Percentiles rank a stretch among this genome's conserved stretches.
These are phyloP conservation scores for Arctia plantaginis DNA, from an alignment of 2,888 invertebrate species.

Conservation along the genomic window DNA sequence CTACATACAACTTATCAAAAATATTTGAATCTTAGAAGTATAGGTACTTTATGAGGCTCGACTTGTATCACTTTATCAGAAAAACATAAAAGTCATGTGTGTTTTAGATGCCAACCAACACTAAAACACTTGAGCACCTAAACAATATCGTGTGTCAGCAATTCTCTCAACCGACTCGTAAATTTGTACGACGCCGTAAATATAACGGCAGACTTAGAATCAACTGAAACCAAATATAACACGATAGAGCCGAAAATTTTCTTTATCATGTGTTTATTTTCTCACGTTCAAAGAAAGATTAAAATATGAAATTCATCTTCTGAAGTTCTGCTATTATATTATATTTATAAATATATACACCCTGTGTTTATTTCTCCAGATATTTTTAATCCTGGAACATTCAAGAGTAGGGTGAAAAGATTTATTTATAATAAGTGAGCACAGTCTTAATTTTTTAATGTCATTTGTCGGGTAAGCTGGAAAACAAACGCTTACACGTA, in stretches of 20 bases:
- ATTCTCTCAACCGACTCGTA: constrained; percentile 29
- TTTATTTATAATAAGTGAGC: no score
- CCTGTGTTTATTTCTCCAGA: no score
- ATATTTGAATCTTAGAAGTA: not conserved
- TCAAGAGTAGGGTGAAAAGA: no score
- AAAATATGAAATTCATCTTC: not conserved
- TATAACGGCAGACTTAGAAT: constrained; percentile 32
- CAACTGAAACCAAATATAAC: constrained; percentile 23
- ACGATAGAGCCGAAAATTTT: not conserved
- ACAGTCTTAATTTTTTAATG: no score
- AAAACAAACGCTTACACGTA: no score
- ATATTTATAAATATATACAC: no score
- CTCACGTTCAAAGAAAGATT: not conserved
- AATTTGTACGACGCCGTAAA: constrained; percentile 35
- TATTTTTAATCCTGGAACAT: no score
- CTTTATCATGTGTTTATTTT: not conserved
- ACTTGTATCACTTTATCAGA: constrained; percentile 3
- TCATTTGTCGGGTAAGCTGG: no score
- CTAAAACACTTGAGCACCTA: constrained; percentile 9
- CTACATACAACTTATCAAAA: not conserved
- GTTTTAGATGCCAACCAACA: constrained; percentile 10
- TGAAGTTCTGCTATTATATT: no score
- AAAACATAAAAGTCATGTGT: constrained; percentile 2
- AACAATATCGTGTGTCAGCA: constrained; percentile 26
- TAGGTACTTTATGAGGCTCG: not conserved